Evolutionary conservation across 2,888 invertebrate species (phyloP), one percentile per base, ranked within the genome.

Genomic region (Scaptomyza reducta): DNA sequence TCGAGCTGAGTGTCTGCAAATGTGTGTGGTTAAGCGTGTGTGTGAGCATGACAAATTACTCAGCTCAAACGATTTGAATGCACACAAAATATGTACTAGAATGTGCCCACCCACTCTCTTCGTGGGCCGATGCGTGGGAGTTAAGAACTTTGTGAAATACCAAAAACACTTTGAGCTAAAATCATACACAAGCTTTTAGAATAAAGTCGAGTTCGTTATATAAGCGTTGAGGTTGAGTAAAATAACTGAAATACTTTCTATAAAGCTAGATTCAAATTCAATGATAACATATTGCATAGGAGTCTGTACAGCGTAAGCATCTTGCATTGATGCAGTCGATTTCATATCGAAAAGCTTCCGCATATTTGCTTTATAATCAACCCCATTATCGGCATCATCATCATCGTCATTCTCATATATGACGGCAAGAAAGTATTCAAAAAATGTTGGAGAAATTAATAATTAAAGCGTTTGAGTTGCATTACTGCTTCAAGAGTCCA

Each of bases 361-460:
- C 79, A 66, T 75, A 46, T 61, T 50, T 47, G 53, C 38, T 51
- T 42, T 16, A 51, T 42, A 47, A 42, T 22, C 35, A 67, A 49
- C 47, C 35, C 18, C 47, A 33, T 59, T 31, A 42, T 25, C 22
- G 42, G 38, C n/a, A 29, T 14, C 6, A 33, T 35, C 22, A 35
- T 33, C 33, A 41, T 22, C 14, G 31, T 38, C 40, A 27, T 3
- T 13, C 25, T 47, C 49, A 14, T 49, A 33, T n/a, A 46, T 44
- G 40, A 50, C 29, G 27, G 13, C 54, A 60, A 58, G 44, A 56
- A 74, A 61, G 53, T 63, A 51, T 70, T 58, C 35, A 2, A 35
- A 59, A 72, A 65, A 74, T 60, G 69, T 62, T 55, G 31, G 57
- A 69, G 64, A 79, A 79, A 75, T 65, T 57, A 46, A 65, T 79